Evolutionary conservation across 2,797 vertebrate species (phyloP), one percentile per base, ranked within the genome.

Genomic region (Bradypodion ventrale): DNA sequence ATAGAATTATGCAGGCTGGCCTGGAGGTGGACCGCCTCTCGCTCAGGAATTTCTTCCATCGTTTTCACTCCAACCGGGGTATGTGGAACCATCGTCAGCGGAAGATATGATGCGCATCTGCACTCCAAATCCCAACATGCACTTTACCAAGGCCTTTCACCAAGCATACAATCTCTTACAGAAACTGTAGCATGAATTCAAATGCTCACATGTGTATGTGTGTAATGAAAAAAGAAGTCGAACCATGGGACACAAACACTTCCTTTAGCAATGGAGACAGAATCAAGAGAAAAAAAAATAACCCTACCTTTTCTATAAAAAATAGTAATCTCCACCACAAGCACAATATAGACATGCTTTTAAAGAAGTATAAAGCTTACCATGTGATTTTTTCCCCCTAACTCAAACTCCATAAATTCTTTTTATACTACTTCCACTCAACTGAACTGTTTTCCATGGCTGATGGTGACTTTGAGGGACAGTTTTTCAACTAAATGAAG

Each of bases 1-100:
- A 21, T 83, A 99, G 99, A 94, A 96, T 99, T 87, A 89, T 99
- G 42, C 94, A 97, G 91, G 96, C 95, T 0, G 98, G 98, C 29
- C 93, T 99, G 91, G 99, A 99, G 92, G 98, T 99, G 87, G 98
- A 99, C 40, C 96, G 99, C 37, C 95, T 99, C 32, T 96, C 97
- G 87, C 87, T 99, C 91, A 97, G 98, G 85, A 98, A 99, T 92
- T 99, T 99, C 85, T 97, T 97, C 94, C 98, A 99, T 90, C 93
- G 97, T 91, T 98, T 96, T 92, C 99, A 99, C 94, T 98, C 98
- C 15, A 98, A 97, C 90, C 95, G 98, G 19, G 99, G 99, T 92
- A 99, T 99, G 99, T 99, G 99, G 99, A 98, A 98, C 95, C 95
- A 95, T 3, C 96, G 87, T 66, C 92, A 94, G 65, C 82, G 95